Evolutionary conservation across 1,140 invertebrate species (phyloP).

Genomic region (Coelopa frigida): DNA sequence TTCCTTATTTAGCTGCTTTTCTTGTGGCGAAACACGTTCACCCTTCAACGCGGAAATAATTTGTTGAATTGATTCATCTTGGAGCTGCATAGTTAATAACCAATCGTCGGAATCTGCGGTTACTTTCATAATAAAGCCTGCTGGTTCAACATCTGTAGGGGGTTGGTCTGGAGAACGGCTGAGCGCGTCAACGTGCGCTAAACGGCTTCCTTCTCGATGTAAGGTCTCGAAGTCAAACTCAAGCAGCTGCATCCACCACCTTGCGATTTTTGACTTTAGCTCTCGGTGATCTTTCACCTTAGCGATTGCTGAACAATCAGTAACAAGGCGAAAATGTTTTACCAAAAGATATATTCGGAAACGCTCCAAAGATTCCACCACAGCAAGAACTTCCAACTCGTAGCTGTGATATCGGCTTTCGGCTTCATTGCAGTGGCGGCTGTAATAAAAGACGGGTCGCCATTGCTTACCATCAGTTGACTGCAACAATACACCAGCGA

Average conservation of each 20-base stretch:
- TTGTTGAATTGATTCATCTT: no score
- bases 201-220: no score
- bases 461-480: slow-evolving; percentile 6
- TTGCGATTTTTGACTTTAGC: slow-evolving; percentile 24
- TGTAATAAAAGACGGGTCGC: slow-evolving; percentile 14
- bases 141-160: no score
- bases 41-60: slow-evolving; percentile 1
- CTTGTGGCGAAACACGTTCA: not conserved
- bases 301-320: slow-evolving; percentile 40
- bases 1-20: slow-evolving; percentile 7
- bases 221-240: slow-evolving; percentile 3
- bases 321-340: slow-evolving; percentile 36
- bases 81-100: no score
- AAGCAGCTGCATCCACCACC: slow-evolving; percentile 9
- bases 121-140: no score
- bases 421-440: slow-evolving; percentile 28
- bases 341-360: slow-evolving; percentile 38
- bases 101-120: no score
- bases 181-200: no score
- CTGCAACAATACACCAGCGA: slow-evolving; percentile 21
- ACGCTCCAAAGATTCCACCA: slow-evolving; percentile 24
- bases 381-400: slow-evolving; percentile 39
- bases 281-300: slow-evolving; percentile 28
- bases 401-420: slow-evolving; percentile 41
- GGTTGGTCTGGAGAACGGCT: no score